Percentiles rank a stretch among this genome's conserved stretches.
phyloP scores from a whole-genome alignment of 2,113 vertebrate genomes.

The Telmatochromis sp. region DNA sequence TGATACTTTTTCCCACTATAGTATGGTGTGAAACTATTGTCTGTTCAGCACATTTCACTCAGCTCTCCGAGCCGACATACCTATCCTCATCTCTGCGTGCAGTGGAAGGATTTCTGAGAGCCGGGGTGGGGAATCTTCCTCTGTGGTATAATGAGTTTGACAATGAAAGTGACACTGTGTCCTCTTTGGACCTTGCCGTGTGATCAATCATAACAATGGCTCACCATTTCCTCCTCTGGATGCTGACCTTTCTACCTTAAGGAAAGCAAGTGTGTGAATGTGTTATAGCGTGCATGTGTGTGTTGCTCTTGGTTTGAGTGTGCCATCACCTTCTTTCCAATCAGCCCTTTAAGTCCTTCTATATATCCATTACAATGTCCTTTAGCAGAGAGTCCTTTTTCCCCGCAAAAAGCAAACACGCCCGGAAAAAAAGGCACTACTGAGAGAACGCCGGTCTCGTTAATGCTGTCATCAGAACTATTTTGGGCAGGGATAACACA shows the following conservation, averaged over 20 bases:
- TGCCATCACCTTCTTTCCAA: constrained; percentile 37
- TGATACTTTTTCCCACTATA: neutral
- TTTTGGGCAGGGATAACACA: constrained; percentile 7
- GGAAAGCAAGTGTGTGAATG: constrained; percentile 25
- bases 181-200: constrained; percentile 60
- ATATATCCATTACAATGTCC: constrained; percentile 22
- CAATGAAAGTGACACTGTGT: constrained; percentile 68
- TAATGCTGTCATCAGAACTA: neutral
- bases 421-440: neutral
- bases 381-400: neutral
- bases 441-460: neutral
- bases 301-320: neutral
- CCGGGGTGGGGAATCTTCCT: constrained; percentile 33
- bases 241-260: constrained; percentile 65
- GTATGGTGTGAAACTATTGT: constrained; percentile 1
- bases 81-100: neutral
- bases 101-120: constrained; percentile 22
- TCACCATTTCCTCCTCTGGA: constrained; percentile 63
- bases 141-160: constrained; percentile 68
- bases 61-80: neutral
- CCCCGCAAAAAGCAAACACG: neutral
- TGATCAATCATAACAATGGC: constrained; percentile 71
- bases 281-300: neutral
- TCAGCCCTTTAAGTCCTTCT: constrained; percentile 33
- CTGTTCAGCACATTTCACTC: constrained; percentile 50